phyloP scores from a whole-genome alignment of 2,797 vertebrate species.

The Tangara arthus region DNA sequence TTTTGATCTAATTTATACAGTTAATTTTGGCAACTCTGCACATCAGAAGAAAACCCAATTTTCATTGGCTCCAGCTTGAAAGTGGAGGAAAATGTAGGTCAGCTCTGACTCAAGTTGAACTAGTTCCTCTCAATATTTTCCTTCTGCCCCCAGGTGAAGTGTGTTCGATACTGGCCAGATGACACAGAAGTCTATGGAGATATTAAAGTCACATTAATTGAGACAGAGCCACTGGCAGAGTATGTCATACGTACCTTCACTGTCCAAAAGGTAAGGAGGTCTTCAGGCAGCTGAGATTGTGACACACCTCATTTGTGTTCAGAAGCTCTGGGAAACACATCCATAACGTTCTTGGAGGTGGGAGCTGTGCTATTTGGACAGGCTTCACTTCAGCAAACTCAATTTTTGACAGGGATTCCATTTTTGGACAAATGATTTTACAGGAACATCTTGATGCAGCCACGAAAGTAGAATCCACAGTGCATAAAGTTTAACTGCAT shows the following conservation, averaged over 20 bases:
- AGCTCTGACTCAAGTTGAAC: background rate
- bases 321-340: background rate
- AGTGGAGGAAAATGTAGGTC: background rate
- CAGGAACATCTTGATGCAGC: background rate
- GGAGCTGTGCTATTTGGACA: background rate
- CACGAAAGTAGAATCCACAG: background rate
- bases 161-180: conserved; percentile 96
- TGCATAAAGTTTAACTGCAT: background rate
- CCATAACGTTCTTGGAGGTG: background rate
- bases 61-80: background rate
- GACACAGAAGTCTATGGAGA: conserved; percentile 95
- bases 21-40: background rate
- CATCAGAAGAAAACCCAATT: background rate
- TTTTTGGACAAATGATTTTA: conserved; percentile 18
- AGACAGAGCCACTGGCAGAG: conserved; percentile 94
- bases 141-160: conserved; percentile 84
- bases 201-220: conserved; percentile 95
- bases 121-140: background rate
- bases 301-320: background rate
- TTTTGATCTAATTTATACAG: background rate
- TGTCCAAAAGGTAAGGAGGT: conserved; percentile 89
- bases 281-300: background rate
- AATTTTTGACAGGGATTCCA: background rate
- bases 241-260: conserved; percentile 97
- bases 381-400: background rate